phyloP scores from a whole-genome alignment of 1,140 invertebrate genomes.

The Pantala flavescens region DNA sequence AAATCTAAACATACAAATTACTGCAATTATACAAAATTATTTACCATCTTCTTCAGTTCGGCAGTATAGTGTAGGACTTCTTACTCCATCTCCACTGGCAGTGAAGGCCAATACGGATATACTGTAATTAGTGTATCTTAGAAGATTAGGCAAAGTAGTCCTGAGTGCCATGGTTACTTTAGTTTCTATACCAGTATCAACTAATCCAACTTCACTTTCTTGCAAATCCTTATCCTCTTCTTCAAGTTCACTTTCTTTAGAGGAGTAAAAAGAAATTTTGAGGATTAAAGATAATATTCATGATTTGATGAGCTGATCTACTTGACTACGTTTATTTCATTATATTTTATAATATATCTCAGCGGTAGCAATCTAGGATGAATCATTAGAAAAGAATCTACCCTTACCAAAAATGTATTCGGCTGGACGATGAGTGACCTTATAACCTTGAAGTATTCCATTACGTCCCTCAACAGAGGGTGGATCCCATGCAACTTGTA shows the following conservation, averaged over 20 bases:
- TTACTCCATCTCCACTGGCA: constrained; percentile 42
- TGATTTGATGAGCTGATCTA: background rate
- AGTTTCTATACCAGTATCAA: constrained; percentile 14
- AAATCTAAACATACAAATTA: too few relatives aligned
- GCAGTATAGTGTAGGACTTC: constrained; percentile 39
- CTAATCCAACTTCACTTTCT: background rate
- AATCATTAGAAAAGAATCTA: constrained; percentile 19
- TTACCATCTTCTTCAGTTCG: constrained; percentile 42
- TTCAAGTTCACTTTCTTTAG: background rate
- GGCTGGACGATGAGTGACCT: constrained; percentile 57
- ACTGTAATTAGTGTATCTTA: constrained; percentile 46
- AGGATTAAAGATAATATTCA: background rate
- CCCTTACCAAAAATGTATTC: constrained; percentile 56
- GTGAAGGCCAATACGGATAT: constrained; percentile 45
- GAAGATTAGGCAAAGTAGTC: constrained; percentile 24
- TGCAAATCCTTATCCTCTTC: background rate
- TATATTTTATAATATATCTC: background rate
- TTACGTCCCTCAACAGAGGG: constrained; percentile 70
- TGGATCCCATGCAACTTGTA: constrained; percentile 78
- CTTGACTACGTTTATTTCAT: background rate
- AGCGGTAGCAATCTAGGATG: too few relatives aligned
- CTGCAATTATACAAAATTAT: background rate
- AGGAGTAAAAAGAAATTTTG: too few relatives aligned
- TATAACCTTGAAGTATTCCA: constrained; percentile 79
- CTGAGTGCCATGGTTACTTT: constrained; percentile 23